These are phyloP conservation scores for Drosophila auraria DNA, from an alignment of 1,140 invertebrate species.

Conservation along the genomic window DNA sequence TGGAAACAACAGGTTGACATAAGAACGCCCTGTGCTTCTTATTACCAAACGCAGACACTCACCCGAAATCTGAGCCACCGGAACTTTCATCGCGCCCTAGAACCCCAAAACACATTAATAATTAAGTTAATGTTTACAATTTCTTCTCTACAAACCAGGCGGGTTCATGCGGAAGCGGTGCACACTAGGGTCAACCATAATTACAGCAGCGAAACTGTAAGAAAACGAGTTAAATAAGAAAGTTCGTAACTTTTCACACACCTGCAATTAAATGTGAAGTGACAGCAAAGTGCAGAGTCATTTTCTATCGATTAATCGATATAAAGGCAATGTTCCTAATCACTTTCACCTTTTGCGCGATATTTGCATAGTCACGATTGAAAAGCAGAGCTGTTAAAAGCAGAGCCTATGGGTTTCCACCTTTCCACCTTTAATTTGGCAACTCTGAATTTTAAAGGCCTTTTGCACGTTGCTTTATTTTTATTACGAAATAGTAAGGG, in stretches of 20 bases:
- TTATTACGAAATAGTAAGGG: background rate
- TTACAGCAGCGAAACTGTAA: background rate
- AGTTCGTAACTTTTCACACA: background rate
- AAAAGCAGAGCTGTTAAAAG: background rate
- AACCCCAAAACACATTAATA: background rate
- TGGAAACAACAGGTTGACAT: background rate
- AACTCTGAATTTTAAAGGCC: background rate
- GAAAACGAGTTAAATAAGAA: background rate
- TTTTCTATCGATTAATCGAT: slow-evolving; percentile 3
- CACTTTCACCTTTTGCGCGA: background rate
- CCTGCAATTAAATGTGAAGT: background rate
- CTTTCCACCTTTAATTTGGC: background rate
- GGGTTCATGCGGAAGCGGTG: background rate
- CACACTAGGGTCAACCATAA: slow-evolving; percentile 11
- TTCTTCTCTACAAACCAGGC: background rate
- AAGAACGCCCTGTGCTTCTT: background rate
- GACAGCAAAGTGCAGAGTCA: background rate
- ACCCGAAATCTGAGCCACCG: background rate
- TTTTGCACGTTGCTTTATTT: background rate
- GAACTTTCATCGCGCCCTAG: background rate
- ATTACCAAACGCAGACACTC: background rate
- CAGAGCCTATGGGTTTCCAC: background rate
- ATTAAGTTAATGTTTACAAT: background rate
- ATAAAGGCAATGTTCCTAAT: background rate
- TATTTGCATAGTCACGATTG: background rate